Evolutionary conservation across 53 echinoderm and acorn worm species (phyloP).

Genomic region (Paracentrotus lividus): DNA sequence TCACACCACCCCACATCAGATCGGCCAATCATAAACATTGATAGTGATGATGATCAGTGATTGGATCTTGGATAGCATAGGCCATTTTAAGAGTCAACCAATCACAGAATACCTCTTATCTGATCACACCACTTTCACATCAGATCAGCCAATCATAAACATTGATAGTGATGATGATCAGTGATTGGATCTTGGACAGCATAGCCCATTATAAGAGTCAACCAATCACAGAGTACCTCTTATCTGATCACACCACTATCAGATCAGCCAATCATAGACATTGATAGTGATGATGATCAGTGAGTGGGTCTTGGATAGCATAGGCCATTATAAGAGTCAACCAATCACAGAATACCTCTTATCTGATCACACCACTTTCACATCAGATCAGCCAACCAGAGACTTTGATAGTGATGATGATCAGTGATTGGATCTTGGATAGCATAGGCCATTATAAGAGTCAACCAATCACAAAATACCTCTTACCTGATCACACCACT

Average conservation of each 20-base stretch:
- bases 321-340: constrained; percentile 84
- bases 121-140: background rate
- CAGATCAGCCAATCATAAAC: constrained; percentile 81
- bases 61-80: constrained; percentile 92
- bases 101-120: background rate
- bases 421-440: constrained; percentile 92
- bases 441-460: constrained; percentile 74
- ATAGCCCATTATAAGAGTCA: constrained; percentile 73
- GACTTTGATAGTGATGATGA: constrained; percentile 46
- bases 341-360: constrained; percentile 90
- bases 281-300: constrained; percentile 14
- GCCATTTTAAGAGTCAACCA: constrained; percentile 56
- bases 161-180: constrained; percentile 7
- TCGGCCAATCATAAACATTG: constrained; percentile 60
- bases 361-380: constrained; percentile 50
- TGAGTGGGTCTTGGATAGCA: constrained; percentile 78
- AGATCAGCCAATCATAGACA: constrained; percentile 55
- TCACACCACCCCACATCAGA: background rate
- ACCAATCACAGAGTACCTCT: constrained; percentile 89
- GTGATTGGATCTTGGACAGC: constrained; percentile 12
- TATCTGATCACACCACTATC: constrained; percentile 62
- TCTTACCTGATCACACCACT: background rate
- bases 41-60: constrained; percentile 73
- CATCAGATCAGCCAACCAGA: constrained; percentile 38
- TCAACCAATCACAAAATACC: constrained; percentile 19